Evolutionary conservation across 2,888 invertebrate species (phyloP).

Genomic region (Agrotis exclamationis): DNA sequence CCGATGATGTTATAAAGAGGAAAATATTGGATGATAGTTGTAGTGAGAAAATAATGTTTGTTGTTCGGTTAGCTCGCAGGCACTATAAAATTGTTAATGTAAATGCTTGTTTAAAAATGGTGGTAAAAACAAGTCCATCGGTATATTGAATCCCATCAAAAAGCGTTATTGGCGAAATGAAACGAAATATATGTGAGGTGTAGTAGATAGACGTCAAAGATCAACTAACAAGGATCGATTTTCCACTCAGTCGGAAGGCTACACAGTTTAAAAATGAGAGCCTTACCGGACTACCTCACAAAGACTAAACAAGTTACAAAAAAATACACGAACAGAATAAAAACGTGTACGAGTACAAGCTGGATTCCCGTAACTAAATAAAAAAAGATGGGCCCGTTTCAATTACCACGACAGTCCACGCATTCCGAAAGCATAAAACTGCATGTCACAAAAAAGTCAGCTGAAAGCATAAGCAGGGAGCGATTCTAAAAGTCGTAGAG

Average conservation of each 20-base stretch:
- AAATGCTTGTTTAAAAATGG: not conserved
- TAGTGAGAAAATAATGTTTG: slow-evolving; percentile 1
- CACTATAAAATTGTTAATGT: not conserved
- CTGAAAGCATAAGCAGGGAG: slow-evolving; percentile 52
- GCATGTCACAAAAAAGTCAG: slow-evolving; percentile 57
- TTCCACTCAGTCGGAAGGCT: not conserved
- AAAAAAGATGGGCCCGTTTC: slow-evolving; percentile 14
- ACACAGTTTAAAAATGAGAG: not conserved
- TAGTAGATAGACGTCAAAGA: not conserved
- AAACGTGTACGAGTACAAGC: slow-evolving; percentile 9
- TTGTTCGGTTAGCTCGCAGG: not conserved
- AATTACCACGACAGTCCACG: slow-evolving; percentile 4
- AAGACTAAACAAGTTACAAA: slow-evolving; percentile 6
- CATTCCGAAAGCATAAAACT: slow-evolving; percentile 31
- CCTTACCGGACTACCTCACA: no score
- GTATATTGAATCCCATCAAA: not conserved
- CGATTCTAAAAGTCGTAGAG: slow-evolving; percentile 66
- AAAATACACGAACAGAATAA: slow-evolving; percentile 12
- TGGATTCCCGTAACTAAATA: not conserved
- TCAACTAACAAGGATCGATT: not conserved
- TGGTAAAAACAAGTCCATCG: no score
- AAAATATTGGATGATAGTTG: slow-evolving; percentile 7
- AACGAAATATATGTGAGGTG: not conserved
- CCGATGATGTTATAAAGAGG: slow-evolving; percentile 12
- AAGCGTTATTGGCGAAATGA: not conserved